Evolutionary conservation across 1,140 invertebrate genomes (phyloP).

Genomic region (Orchesella cincta): DNA sequence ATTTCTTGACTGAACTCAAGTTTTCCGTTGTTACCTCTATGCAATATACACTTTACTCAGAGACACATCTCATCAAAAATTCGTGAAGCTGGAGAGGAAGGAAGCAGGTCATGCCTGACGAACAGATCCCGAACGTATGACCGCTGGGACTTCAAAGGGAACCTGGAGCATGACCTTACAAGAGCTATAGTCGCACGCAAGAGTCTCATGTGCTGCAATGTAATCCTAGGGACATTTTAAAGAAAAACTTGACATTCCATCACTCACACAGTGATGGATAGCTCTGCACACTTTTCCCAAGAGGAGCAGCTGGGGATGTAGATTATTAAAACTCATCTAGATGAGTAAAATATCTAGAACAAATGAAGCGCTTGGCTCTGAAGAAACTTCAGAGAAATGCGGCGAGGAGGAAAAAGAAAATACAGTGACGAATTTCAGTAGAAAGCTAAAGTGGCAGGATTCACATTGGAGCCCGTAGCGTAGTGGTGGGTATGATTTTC

Average conservation of each 20-base stretch:
- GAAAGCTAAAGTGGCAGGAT: constrained; percentile 11
- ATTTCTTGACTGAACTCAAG: background rate
- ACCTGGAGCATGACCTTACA: constrained; percentile 9
- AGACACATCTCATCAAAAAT: constrained; percentile 23
- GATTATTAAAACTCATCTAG: constrained; percentile 25
- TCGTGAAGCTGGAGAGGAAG: background rate
- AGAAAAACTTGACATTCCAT: constrained; percentile 30
- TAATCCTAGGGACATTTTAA: constrained; percentile 27
- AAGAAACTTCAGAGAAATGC: constrained; percentile 22
- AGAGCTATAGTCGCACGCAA: background rate
- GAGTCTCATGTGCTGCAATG: constrained; percentile 19
- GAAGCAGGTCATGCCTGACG: constrained; percentile 12
- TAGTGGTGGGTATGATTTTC: no score
- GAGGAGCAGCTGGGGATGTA: constrained; percentile 15
- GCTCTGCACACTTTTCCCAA: constrained; percentile 12
- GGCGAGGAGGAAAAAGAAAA: constrained; percentile 29
- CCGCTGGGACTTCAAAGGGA: constrained; percentile 13
- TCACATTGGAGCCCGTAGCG: no score
- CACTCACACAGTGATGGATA: constrained; percentile 25
- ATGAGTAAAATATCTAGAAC: constrained; percentile 1
- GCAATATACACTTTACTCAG: background rate
- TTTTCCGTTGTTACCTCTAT: background rate
- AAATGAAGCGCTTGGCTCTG: constrained; percentile 7
- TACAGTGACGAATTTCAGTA: constrained; percentile 26
- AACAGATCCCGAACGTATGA: background rate